phyloP scores from a whole-genome alignment of 2,888 invertebrate genomes.

The Capitulum mitella region DNA sequence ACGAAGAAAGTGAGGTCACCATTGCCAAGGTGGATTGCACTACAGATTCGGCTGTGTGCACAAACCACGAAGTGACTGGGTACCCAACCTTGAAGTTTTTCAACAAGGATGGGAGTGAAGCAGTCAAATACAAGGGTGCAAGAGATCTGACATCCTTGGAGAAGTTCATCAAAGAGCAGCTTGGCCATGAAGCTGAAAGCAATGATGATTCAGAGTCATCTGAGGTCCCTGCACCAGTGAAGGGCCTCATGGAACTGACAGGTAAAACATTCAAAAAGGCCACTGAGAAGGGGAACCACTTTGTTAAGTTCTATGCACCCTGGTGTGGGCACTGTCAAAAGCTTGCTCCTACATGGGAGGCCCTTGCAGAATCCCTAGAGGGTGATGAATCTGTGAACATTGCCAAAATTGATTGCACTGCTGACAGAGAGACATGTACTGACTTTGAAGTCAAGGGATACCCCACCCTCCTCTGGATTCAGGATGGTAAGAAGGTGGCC shows the following conservation, averaged over 20 bases:
- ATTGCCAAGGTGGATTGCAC: constrained; percentile 78
- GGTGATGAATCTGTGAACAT: constrained; percentile 61
- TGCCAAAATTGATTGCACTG: constrained; percentile 78
- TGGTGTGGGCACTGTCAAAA: constrained; percentile 85
- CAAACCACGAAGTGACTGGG: constrained; percentile 67
- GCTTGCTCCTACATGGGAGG: constrained; percentile 76
- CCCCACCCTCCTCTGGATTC: constrained; percentile 79
- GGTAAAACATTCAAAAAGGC: constrained; percentile 29
- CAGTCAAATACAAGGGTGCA: constrained; percentile 67
- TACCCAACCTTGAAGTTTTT: constrained; percentile 65
- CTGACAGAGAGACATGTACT: constrained; percentile 63
- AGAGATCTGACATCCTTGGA: constrained; percentile 68
- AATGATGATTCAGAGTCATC: constrained; percentile 37
- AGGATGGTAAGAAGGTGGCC: constrained; percentile 76
- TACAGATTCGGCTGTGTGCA: constrained; percentile 58
- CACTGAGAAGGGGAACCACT: constrained; percentile 59
- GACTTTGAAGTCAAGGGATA: constrained; percentile 77
- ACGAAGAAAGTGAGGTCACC: constrained; percentile 53
- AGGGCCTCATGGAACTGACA: constrained; percentile 58
- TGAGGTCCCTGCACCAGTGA: constrained; percentile 52
- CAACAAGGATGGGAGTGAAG: constrained; percentile 56
- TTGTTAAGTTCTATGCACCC: constrained; percentile 85
- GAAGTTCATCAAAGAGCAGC: constrained; percentile 66
- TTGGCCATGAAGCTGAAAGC: constrained; percentile 43
- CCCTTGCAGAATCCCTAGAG: constrained; percentile 62